Base-by-base conservation (phyloP, 2,113 vertebrate species). In the Carollia perspicillata region DNA sequence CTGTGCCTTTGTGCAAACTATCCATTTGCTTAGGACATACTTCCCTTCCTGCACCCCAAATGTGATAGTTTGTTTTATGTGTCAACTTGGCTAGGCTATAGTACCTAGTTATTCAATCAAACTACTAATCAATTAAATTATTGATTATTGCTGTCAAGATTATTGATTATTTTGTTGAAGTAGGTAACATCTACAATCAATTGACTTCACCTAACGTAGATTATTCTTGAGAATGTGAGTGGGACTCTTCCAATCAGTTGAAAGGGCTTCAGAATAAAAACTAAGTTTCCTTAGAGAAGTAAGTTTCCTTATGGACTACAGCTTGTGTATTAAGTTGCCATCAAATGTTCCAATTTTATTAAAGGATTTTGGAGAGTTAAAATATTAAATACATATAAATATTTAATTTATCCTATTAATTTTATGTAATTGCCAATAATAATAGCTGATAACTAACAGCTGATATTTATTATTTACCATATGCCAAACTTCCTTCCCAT, bases 391-490 rank as follows among this genome's bases (percentile, higher is more conserved):
- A 66, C 37, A 66, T 51, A 26, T 37, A 89, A 23, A 87, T 58
- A 26, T 74, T 90, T 47, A 66, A 88, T 68, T 74, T 79, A 85
- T 60, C 88, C 7, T 37, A 69, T 60, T n/a, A 93, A 60, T 93
- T 63, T 84, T 72, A 69, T 74, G 78, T 71, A 84, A 90, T 65
- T 94, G n/a, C 40, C 42, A 79, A 33, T 58, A 89, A 63, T 84
- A 72, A 84, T 75, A 85, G 26, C 22, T 83, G 75, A 55, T 75
- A 95, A 60, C 40, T 47, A 84, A 42, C 12, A 93, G 49, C 10
- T 93, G 71, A 28, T n/a, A n/a, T n/a, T 92, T 89, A 79, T 75
- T 65, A 63, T 93, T 96, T 84, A 53, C 5, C 68, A 69, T 49
- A 89, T 83, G 9, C 40, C 44, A 78, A 47, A 6, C 18, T 97